These are phyloP conservation scores for Apostichopus californicus DNA, from an alignment of 35 echinoderm and acorn worm genomes.

Conservation along the genomic window DNA sequence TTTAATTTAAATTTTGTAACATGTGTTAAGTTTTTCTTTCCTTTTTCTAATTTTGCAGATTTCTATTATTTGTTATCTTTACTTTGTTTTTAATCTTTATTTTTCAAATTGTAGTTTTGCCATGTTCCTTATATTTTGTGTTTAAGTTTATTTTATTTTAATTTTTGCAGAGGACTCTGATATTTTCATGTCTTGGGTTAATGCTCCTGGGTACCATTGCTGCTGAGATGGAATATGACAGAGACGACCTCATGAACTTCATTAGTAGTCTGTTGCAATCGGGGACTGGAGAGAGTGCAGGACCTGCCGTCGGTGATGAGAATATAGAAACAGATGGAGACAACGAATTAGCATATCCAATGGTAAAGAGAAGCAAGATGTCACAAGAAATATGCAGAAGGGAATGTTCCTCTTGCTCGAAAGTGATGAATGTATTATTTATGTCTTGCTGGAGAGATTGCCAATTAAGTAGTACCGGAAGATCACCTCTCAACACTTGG, in stretches of 20 bases:
- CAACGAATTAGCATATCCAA: background rate
- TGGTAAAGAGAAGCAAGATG: slow-evolving; percentile 14
- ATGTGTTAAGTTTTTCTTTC: too few relatives aligned
- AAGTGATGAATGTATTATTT: slow-evolving; percentile 39
- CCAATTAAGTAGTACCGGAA: background rate
- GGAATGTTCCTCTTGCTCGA: slow-evolving; percentile 19
- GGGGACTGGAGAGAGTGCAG: background rate
- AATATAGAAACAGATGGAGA: background rate
- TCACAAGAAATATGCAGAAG: slow-evolving; percentile 22
- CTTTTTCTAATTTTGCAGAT: too few relatives aligned
- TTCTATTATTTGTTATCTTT: too few relatives aligned
- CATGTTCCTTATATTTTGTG: too few relatives aligned
- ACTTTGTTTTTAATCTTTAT: too few relatives aligned
- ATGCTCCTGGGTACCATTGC: slow-evolving; percentile 34
- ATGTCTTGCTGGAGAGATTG: slow-evolving; percentile 39
- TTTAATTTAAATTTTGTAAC: too few relatives aligned
- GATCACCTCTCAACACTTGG: background rate
- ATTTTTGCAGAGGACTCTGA: slow-evolving; percentile 1
- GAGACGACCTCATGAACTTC: slow-evolving; percentile 13
- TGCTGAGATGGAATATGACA: slow-evolving; percentile 25
- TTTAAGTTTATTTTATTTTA: background rate
- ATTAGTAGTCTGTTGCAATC: background rate
- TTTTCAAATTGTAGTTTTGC: too few relatives aligned
- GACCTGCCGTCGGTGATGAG: background rate
- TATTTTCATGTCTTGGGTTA: slow-evolving; percentile 17